Evolutionary conservation across 2,888 invertebrate species (phyloP), one percentile per base, ranked within the genome.

Genomic region (Ligdia adustata): DNA sequence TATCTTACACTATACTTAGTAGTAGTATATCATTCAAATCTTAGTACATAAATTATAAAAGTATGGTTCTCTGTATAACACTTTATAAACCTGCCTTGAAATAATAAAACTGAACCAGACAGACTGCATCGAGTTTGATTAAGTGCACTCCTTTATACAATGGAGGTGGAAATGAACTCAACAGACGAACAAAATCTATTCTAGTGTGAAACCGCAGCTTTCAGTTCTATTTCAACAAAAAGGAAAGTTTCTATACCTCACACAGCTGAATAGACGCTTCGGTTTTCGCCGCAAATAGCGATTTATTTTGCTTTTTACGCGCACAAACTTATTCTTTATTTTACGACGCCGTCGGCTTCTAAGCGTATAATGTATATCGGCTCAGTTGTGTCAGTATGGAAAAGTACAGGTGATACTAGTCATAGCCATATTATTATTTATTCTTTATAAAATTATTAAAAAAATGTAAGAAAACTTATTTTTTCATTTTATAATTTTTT

Each of bases 261-360:
- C 24, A 24, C 4, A 18, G 18, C 4, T 20, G 20, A 57, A 55
- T 52, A 53, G 59, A 26, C 53, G 57, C 34, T 52, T 9, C 28
- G 29, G 40, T 32, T n/a, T n/a, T 9, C 40, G 58, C 65, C 63
- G 62, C 66, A 62, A 60, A 63, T 52, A 64, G 67, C 66, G 57
- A 58, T 22, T 64, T 67, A 69, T 61, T 66, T 70, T 69, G 70
- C 70, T 69, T 64, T 69, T 68, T 61, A 66, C 60, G 57, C 59
- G 57, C 66, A 63, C 71, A 67, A 69, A 69, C 67, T 72, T 75
- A 70, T 75, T 69, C 68, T 58, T 64, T 65, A 56, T 62, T 79
- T 84, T 80, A 84, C 71, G 79, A 80, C 52, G 58, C 66, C 72
- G 75, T 61, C 80, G 73, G 75, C 74, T 69, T 69, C 75, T 75